phyloP scores from a whole-genome alignment of 2,113 vertebrate genomes.

The Todiramphus saurophagus region DNA sequence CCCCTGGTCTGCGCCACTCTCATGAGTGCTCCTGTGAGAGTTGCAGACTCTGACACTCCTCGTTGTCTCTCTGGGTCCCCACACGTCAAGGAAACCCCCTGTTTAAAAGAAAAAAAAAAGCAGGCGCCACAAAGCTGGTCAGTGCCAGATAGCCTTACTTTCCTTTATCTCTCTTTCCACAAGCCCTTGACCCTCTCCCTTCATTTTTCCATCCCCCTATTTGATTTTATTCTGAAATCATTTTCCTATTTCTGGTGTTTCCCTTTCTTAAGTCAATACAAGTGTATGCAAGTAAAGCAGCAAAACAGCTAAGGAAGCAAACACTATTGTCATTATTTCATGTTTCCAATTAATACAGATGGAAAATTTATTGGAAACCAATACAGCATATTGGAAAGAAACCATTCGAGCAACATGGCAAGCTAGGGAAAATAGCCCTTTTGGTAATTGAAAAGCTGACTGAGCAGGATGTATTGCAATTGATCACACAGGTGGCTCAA shows the following conservation, averaged over 20 bases:
- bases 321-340: background rate
- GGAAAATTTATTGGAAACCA: slow-evolving; percentile 59
- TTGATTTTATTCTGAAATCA: background rate
- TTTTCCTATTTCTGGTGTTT: background rate
- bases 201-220: background rate
- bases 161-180: background rate
- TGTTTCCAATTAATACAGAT: slow-evolving; percentile 42
- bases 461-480: slow-evolving; percentile 31
- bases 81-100: no score
- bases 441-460: slow-evolving; percentile 47
- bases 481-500: slow-evolving; percentile 31
- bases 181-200: background rate
- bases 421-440: slow-evolving; percentile 15
- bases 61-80: no score
- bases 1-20: no score
- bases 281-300: background rate
- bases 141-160: background rate
- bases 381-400: slow-evolving; percentile 32
- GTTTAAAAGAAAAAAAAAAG: no score
- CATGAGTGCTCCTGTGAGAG: no score
- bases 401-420: slow-evolving; percentile 4
- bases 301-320: background rate
- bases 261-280: background rate
- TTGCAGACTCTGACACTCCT: no score
- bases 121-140: no score